phyloP scores from a whole-genome alignment of 2,888 invertebrate genomes.

The Ligdia adustata region DNA sequence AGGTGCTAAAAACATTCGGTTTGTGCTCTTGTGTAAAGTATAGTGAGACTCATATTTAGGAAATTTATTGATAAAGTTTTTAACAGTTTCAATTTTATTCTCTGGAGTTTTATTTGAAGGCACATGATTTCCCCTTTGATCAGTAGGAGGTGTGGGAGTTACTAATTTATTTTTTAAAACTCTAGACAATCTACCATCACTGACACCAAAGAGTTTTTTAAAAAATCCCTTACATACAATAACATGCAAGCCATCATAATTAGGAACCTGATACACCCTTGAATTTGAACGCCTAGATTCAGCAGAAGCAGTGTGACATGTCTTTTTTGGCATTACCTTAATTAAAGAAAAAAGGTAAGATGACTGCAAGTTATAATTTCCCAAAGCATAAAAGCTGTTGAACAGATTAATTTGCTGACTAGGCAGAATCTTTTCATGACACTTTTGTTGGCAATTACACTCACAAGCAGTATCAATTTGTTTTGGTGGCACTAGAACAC shows the following conservation, averaged over 20 bases:
- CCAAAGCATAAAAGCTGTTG: slow-evolving; percentile 6
- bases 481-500: no score
- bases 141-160: slow-evolving; percentile 18
- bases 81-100: slow-evolving; percentile 22
- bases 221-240: no score
- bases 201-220: background rate
- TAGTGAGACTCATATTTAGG: slow-evolving; percentile 29
- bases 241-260: background rate
- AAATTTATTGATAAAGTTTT: slow-evolving; percentile 29
- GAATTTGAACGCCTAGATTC: background rate
- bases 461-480: no score
- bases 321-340: slow-evolving; percentile 6
- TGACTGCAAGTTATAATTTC: slow-evolving; percentile 10
- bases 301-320: slow-evolving; percentile 1
- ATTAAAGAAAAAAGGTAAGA: slow-evolving; percentile 6
- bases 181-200: background rate
- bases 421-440: slow-evolving; percentile 6
- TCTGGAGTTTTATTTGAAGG: slow-evolving; percentile 31
- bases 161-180: slow-evolving; percentile 30
- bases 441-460: slow-evolving; percentile 2
- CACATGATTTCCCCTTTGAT: slow-evolving; percentile 28
- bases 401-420: slow-evolving; percentile 6
- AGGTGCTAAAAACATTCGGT: no score
- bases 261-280: background rate
- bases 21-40: slow-evolving; percentile 24